Evolutionary conservation across 2,888 invertebrate genomes (phyloP).

Genomic region (Andrena dorsata): DNA sequence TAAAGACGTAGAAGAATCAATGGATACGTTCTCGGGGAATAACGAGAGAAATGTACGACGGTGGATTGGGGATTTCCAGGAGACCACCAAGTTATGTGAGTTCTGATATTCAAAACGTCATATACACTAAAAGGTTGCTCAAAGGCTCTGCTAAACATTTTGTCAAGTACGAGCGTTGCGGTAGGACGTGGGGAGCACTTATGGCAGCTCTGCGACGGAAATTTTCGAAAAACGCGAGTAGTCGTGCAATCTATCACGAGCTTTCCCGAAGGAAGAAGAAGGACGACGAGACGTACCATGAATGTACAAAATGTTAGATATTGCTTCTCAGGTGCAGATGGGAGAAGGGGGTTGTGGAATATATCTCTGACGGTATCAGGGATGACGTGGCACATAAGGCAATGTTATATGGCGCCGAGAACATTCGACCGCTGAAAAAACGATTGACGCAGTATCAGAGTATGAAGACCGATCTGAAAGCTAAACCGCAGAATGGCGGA

Average conservation of each 20-base stretch:
- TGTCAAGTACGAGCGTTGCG: background rate
- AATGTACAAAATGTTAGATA: conserved; percentile 10
- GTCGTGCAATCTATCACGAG: background rate
- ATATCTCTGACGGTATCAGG: conserved; percentile 54
- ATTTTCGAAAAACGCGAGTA: background rate
- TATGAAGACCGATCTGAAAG: conserved; percentile 16
- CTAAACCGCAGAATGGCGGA: too few species aligned
- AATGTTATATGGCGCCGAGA: conserved; percentile 47
- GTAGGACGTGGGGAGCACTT: background rate
- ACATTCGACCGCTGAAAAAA: conserved; percentile 47
- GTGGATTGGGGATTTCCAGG: background rate
- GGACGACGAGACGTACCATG: background rate
- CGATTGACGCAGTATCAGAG: conserved; percentile 37
- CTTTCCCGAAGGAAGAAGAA: background rate
- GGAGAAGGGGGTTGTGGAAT: conserved; percentile 42
- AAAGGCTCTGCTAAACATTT: background rate
- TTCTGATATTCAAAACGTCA: background rate
- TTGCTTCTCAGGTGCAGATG: conserved; percentile 40
- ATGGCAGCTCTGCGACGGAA: background rate
- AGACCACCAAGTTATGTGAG: background rate
- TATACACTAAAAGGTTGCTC: background rate
- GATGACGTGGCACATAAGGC: conserved; percentile 42
- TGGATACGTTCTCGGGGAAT: background rate
- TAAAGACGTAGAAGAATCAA: conserved; percentile 2
- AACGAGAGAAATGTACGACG: background rate